These are phyloP conservation scores for Unio pictorum DNA, from an alignment of 2,888 invertebrate species.

Conservation along the genomic window DNA sequence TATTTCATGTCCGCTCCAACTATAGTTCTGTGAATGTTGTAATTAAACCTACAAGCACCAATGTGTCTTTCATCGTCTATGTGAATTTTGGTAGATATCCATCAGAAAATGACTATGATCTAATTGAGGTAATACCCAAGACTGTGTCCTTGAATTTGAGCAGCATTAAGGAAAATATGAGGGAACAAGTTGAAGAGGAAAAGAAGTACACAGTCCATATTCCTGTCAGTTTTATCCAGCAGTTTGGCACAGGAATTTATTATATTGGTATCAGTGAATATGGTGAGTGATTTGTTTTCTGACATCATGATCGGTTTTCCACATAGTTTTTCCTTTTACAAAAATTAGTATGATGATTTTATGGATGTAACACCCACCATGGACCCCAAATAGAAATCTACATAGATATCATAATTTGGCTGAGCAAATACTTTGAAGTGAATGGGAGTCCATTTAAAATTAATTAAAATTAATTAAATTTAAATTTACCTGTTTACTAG, in stretches of 20 bases:
- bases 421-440: no score
- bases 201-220: conserved; percentile 30
- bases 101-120: conserved; percentile 29
- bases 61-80: conserved; percentile 33
- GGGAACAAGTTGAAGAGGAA: conserved; percentile 11
- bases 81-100: conserved; percentile 33
- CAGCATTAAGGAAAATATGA: conserved; percentile 1
- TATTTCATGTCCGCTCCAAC: conserved; percentile 24
- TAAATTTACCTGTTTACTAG: no score
- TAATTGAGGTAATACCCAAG: conserved; percentile 21
- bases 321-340: no score
- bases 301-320: no score
- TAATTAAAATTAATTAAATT: no score
- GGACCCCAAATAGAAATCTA: no score
- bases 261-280: conserved; percentile 42
- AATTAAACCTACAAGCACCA: conserved; percentile 16
- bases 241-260: conserved; percentile 32
- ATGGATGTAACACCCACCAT: no score
- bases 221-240: conserved; percentile 18
- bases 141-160: neutral
- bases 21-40: conserved; percentile 26
- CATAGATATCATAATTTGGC: no score
- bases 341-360: no score
- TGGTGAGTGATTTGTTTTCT: conserved; percentile 23
- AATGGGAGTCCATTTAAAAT: no score